A percentile compares a stretch with the other conserved stretches of the same genome.
phyloP scores from a whole-genome alignment of 2,113 vertebrate genomes.

The Rhizomys pruinosus region DNA sequence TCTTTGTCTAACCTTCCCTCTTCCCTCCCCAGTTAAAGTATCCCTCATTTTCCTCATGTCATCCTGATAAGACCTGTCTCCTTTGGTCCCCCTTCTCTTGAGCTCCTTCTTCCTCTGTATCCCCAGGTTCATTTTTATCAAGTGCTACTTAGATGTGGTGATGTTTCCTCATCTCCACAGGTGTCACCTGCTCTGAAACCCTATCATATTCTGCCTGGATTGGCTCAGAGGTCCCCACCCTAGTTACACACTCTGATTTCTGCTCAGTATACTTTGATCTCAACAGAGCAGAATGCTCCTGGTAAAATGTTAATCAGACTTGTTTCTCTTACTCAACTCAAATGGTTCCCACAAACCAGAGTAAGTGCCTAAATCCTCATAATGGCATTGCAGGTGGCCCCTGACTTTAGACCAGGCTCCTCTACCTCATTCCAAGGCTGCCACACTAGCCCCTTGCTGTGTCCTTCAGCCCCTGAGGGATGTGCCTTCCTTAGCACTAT shows the following conservation, averaged over 20 bases:
- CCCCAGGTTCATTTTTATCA: not conserved
- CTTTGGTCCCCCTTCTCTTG: not conserved
- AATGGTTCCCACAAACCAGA: not conserved
- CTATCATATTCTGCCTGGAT: not conserved
- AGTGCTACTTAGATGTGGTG: not conserved
- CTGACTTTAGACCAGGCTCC: not conserved
- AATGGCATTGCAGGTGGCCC: not conserved
- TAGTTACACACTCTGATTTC: not conserved
- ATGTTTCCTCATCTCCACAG: not conserved
- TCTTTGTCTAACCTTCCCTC: too few species aligned
- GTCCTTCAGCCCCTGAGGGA: not conserved
- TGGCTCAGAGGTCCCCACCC: not conserved
- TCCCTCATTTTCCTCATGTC: too few species aligned
- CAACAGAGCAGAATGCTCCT: not conserved
- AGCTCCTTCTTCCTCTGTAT: not conserved
- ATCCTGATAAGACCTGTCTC: too few species aligned
- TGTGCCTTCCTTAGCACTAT: too few species aligned
- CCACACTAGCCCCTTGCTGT: not conserved
- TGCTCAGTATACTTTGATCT: not conserved
- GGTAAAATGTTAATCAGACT: not conserved
- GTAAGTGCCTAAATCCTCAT: not conserved
- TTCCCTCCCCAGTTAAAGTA: too few species aligned
- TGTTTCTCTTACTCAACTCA: not conserved
- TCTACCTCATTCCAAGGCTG: not conserved
- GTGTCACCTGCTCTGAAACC: not conserved